phyloP scores from a whole-genome alignment of 2,113 vertebrate species.

The Gnathonemus longibarbis region DNA sequence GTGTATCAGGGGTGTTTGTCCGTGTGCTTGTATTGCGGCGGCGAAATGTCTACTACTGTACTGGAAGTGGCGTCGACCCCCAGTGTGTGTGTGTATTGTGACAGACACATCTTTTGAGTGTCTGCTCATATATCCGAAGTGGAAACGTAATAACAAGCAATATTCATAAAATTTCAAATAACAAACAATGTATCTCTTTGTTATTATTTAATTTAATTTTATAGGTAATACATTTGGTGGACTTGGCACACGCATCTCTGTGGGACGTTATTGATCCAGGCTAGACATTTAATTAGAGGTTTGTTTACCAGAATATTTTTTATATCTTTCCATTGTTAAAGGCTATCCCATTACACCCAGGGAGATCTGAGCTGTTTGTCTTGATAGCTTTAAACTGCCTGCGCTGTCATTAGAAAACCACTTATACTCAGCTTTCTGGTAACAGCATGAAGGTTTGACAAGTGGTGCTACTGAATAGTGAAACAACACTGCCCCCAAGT shows the following conservation, averaged over 20 bases:
- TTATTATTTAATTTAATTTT: not conserved
- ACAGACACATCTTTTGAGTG: not conserved
- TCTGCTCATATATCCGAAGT: not conserved
- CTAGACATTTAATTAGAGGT: not conserved
- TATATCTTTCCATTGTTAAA: conserved; percentile 6
- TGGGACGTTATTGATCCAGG: not conserved
- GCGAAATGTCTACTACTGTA: not conserved
- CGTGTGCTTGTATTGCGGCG: not conserved
- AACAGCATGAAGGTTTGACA: not conserved
- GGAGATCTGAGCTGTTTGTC: not conserved
- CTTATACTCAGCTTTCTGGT: not conserved
- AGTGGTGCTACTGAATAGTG: not conserved
- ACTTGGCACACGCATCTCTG: not conserved
- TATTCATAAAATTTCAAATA: not conserved
- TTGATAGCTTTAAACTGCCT: not conserved
- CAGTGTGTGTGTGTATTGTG: not conserved
- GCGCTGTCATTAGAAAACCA: not conserved
- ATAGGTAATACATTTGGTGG: not conserved
- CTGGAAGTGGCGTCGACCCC: not conserved
- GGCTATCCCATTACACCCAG: not conserved
- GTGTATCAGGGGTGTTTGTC: not conserved
- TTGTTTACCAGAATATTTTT: conserved; percentile 1
- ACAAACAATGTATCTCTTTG: not conserved
- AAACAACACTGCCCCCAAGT: conserved; percentile 16
- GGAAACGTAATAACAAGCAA: not conserved